Conservation (phyloP, 2,113 vertebrate genomes). For the Litocranius walleri region DNA sequence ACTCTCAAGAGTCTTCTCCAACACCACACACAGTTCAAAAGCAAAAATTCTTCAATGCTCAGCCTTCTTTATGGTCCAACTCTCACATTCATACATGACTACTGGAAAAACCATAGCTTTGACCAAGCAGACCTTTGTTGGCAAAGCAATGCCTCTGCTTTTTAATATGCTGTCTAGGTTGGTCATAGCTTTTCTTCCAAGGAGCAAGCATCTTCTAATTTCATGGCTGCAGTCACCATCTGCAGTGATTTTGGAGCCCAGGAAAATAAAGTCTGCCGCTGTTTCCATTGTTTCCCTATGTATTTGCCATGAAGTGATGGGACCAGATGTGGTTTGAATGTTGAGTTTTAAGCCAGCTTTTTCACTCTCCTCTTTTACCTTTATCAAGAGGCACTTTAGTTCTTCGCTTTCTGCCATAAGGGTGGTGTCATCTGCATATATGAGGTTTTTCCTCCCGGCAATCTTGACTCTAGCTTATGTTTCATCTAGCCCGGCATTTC, state of each 20-base stretch:
- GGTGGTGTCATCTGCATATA: neutral
- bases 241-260: neutral
- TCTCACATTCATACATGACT: neutral
- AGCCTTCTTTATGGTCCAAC: neutral
- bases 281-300: neutral
- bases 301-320: neutral
- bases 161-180: neutral
- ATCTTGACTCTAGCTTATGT: neutral
- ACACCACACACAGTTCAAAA: neutral
- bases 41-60: neutral
- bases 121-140: neutral
- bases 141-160: neutral
- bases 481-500: neutral
- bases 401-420: neutral
- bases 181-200: neutral
- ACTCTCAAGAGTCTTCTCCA: neutral
- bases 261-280: neutral
- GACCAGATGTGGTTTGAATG: neutral
- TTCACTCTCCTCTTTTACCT: neutral
- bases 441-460: neutral
- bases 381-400: neutral
- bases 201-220: neutral
- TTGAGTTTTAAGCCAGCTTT: neutral
- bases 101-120: neutral
- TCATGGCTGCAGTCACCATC: neutral